These are phyloP conservation scores for Dicerorhinus sumatrensis DNA, from an alignment of 2,113 vertebrate species.

Conservation along the genomic window DNA sequence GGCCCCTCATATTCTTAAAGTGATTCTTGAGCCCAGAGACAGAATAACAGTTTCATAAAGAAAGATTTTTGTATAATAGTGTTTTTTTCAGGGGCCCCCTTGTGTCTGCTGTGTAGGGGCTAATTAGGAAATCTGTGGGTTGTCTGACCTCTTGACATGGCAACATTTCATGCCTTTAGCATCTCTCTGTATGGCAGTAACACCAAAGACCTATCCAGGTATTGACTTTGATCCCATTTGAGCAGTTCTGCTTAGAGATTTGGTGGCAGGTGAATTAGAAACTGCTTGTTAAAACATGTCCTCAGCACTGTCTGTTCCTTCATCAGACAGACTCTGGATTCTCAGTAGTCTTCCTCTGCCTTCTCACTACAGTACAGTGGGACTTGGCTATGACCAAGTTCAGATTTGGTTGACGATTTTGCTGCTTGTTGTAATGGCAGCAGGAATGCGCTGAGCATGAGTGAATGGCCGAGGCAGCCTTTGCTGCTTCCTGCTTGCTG, in stretches of 20 bases:
- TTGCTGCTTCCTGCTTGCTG: not conserved
- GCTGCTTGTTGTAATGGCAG: not conserved
- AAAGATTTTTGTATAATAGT: not conserved
- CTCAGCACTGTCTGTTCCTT: not conserved
- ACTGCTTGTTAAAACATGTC: not conserved
- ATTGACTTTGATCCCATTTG: not conserved
- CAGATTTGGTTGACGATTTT: not conserved
- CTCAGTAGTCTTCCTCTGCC: not conserved
- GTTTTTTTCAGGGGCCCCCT: not conserved
- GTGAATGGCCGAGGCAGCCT: not conserved
- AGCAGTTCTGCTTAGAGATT: not conserved
- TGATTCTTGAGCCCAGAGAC: not conserved
- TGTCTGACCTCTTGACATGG: not conserved
- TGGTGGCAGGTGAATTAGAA: not conserved
- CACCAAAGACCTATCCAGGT: not conserved
- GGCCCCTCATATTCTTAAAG: not conserved
- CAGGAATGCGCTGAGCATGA: not conserved
- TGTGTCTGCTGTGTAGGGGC: not conserved
- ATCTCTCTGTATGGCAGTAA: not conserved
- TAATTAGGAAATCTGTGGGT: not conserved
- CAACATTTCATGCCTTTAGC: not conserved
- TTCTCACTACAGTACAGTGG: accelerated
- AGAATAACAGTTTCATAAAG: not conserved
- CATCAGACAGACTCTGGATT: no score
- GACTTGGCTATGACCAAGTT: no score